Evolutionary conservation across 2,797 vertebrate genomes (phyloP).

Genomic region (Delichon dasypus): DNA sequence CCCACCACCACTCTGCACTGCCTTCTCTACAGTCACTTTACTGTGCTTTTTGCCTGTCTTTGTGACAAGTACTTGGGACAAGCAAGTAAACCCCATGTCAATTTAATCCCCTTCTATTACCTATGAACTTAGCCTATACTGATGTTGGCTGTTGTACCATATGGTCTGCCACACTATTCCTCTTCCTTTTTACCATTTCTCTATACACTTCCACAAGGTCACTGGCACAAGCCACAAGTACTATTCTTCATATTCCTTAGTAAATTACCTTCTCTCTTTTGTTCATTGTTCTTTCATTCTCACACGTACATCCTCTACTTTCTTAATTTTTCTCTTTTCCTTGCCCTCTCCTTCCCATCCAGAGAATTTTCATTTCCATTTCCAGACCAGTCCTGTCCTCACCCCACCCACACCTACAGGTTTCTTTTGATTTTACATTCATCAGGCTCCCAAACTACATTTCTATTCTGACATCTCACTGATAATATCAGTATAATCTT

Average conservation of each 20-base stretch:
- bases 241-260: background rate
- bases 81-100: background rate
- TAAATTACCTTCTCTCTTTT: background rate
- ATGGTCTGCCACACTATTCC: background rate
- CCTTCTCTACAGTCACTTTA: background rate
- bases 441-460: background rate
- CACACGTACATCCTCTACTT: background rate
- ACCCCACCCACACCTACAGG: background rate
- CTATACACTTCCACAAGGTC: background rate
- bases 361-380: background rate
- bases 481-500: background rate
- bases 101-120: background rate
- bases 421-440: background rate
- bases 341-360: background rate
- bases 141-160: background rate
- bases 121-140: background rate
- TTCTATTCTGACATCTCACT: background rate
- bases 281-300: background rate
- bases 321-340: background rate
- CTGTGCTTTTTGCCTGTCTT: background rate
- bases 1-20: background rate
- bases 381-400: background rate
- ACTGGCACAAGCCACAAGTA: background rate
- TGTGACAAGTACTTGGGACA: background rate
- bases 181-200: background rate